These are phyloP conservation scores for Pteria penguin DNA, from an alignment of 2,888 invertebrate species.

Conservation along the genomic window DNA sequence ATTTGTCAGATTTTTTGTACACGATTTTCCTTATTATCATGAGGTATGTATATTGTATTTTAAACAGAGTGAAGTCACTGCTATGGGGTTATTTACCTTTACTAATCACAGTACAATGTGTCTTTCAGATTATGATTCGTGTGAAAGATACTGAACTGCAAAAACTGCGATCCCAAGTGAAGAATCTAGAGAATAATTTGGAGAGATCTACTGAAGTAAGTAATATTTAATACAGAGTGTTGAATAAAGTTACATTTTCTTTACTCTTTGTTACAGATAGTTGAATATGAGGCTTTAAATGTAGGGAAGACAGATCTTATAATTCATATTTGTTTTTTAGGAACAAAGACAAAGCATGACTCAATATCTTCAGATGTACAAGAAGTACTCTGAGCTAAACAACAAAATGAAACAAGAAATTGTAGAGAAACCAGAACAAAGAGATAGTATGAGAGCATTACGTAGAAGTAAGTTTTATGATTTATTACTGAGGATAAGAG, in stretches of 20 bases:
- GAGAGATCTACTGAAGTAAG: conserved; percentile 71
- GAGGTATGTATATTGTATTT: too few species aligned
- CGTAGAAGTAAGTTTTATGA: conserved; percentile 61
- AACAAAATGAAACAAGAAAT: conserved; percentile 62
- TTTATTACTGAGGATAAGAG: too few species aligned
- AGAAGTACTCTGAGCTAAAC: conserved; percentile 66
- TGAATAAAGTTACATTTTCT: too few species aligned
- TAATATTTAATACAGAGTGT: not conserved
- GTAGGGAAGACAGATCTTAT: too few species aligned
- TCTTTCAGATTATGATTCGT: conserved; percentile 72
- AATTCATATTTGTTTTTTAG: conserved; percentile 52
- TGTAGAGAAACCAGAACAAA: conserved; percentile 39
- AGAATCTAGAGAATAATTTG: conserved; percentile 69
- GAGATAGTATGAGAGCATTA: conserved; percentile 43
- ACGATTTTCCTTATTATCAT: too few species aligned
- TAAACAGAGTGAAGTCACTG: too few species aligned
- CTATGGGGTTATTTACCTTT: too few species aligned
- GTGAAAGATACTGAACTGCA: conserved; percentile 75
- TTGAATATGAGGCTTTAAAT: too few species aligned
- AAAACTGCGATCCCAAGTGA: conserved; percentile 70
- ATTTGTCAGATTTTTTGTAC: too few species aligned
- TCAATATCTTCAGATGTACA: conserved; percentile 68
- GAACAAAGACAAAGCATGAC: conserved; percentile 74
- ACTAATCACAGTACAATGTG: too few species aligned
- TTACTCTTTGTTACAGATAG: too few species aligned